Percentiles rank a stretch among this genome's conserved stretches.
phyloP scores from a whole-genome alignment of 1,140 invertebrate species.

The Drosophila auraria region DNA sequence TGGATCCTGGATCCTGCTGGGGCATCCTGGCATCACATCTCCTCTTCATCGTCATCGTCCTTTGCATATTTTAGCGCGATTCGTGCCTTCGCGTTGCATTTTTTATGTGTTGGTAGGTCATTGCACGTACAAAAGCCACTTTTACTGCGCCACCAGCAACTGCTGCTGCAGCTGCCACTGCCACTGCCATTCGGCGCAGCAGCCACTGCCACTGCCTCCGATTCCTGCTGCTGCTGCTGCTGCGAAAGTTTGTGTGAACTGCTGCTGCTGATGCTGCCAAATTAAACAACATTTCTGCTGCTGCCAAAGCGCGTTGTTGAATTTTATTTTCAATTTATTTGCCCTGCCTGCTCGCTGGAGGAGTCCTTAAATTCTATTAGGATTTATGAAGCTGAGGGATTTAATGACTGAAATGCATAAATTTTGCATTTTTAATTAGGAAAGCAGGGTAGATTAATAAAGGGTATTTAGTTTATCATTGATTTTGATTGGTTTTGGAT shows the following conservation, averaged over 20 bases:
- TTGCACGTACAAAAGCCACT: slow-evolving; percentile 85
- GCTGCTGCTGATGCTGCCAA: slow-evolving; percentile 53
- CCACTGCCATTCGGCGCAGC: slow-evolving; percentile 5
- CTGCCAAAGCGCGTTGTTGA: slow-evolving; percentile 50
- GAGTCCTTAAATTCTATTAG: slow-evolving; percentile 36
- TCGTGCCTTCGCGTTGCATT: slow-evolving; percentile 70
- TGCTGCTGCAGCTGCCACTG: slow-evolving; percentile 33
- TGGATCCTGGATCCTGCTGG: slow-evolving; percentile 43
- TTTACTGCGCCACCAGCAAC: slow-evolving; percentile 72
- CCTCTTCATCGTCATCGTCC: slow-evolving; percentile 45
- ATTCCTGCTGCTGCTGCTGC: slow-evolving; percentile 21
- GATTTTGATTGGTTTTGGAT: background rate
- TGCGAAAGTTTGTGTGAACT: slow-evolving; percentile 47
- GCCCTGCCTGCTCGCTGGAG: slow-evolving; percentile 10
- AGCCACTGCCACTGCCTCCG: slow-evolving; percentile 9
- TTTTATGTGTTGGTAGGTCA: slow-evolving; percentile 84
- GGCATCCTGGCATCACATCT: slow-evolving; percentile 32
- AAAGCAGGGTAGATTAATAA: background rate
- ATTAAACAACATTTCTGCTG: slow-evolving; percentile 70
- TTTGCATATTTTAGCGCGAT: slow-evolving; percentile 79
- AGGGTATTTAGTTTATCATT: background rate
- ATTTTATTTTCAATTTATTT: slow-evolving; percentile 51
- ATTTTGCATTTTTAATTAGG: background rate
- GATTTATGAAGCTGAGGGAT: slow-evolving; percentile 5
- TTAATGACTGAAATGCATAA: slow-evolving; percentile 16